Evolutionary conservation across 1,140 invertebrate genomes (phyloP).

Genomic region (Drosophila punjabiensis): DNA sequence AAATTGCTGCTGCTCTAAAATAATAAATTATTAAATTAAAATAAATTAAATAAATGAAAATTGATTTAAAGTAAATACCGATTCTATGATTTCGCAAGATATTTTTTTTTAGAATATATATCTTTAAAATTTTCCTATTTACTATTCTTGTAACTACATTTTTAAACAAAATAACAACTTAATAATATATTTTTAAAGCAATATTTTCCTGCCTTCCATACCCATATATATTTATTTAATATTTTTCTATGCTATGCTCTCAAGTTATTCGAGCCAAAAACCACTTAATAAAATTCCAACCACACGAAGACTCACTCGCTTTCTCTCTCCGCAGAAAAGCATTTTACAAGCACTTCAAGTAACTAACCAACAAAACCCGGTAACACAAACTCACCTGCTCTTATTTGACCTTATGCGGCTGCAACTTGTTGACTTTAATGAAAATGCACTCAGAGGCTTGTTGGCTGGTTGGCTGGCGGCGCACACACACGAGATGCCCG

Average conservation of each 20-base stretch:
- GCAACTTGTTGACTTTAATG: constrained; percentile 83
- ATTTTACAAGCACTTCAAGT: constrained; percentile 63
- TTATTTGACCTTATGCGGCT: constrained; percentile 53
- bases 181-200: not conserved
- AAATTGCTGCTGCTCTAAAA: too few relatives aligned
- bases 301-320: constrained; percentile 5
- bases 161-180: not conserved
- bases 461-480: constrained; percentile 13
- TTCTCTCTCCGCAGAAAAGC: constrained; percentile 17
- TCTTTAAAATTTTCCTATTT: not conserved
- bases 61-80: too few relatives aligned
- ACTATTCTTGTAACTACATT: not conserved
- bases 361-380: constrained; percentile 24
- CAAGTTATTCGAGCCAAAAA: constrained; percentile 6
- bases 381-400: constrained; percentile 67
- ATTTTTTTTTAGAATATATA: too few relatives aligned
- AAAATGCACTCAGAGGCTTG: constrained; percentile 64
- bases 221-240: constrained; percentile 2
- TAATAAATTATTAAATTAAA: too few relatives aligned
- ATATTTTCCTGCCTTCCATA: not conserved
- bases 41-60: too few relatives aligned
- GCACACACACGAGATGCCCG: constrained; percentile 16
- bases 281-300: constrained; percentile 40
- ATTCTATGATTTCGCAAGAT: too few relatives aligned
- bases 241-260: constrained; percentile 5